These are phyloP conservation scores for Columba livia DNA, from an alignment of 2,113 vertebrate genomes.

Conservation along the genomic window DNA sequence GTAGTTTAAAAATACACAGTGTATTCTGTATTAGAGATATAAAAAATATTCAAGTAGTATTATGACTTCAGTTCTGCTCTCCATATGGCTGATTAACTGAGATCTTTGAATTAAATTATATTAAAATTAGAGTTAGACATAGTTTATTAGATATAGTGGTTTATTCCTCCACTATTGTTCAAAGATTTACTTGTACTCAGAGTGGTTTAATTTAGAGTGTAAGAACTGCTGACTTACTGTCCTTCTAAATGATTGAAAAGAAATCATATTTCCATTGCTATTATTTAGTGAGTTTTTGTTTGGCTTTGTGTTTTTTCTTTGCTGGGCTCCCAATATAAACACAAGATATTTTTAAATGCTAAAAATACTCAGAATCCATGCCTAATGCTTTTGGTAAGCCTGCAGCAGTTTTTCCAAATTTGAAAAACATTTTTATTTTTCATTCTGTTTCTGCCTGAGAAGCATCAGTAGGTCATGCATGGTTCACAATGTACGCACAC, in stretches of 20 bases:
- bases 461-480: background rate
- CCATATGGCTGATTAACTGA: background rate
- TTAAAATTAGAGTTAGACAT: background rate
- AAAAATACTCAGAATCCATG: background rate
- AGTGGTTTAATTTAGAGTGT: background rate
- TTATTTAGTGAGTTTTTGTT: background rate
- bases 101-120: background rate
- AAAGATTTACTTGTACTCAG: background rate
- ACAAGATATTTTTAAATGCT: background rate
- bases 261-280: background rate
- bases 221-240: background rate
- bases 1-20: background rate
- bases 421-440: background rate
- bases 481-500: background rate
- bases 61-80: background rate
- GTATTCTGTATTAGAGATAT: background rate
- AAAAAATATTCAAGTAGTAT: background rate
- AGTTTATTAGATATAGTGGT: background rate
- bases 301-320: background rate
- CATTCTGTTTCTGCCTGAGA: background rate
- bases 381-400: background rate
- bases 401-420: background rate
- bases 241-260: background rate
- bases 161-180: background rate
- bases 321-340: background rate